These are phyloP conservation scores for Podotricha telesiphe DNA, from an alignment of 2,888 invertebrate species.

Conservation along the genomic window DNA sequence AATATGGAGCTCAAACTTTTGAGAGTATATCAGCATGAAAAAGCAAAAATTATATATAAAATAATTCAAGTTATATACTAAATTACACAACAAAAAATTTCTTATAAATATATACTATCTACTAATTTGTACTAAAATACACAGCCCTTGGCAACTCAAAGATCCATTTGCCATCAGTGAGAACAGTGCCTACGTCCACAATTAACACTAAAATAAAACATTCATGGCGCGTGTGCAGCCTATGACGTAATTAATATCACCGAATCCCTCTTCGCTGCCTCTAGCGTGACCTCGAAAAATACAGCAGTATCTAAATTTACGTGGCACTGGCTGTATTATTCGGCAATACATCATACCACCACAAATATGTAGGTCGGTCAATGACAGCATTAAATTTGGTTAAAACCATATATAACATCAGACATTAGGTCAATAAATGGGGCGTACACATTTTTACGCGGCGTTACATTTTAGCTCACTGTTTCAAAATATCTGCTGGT, in stretches of 20 bases:
- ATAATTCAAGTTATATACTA: neutral
- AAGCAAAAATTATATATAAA: no score
- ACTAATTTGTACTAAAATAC: conserved; percentile 18
- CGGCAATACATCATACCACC: conserved; percentile 65
- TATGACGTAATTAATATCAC: conserved; percentile 63
- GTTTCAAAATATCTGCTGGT: conserved; percentile 36
- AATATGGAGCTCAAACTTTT: neutral
- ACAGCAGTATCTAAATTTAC: conserved; percentile 69
- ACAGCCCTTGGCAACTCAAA: conserved; percentile 42
- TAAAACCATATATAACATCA: conserved; percentile 51
- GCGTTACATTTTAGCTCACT: conserved; percentile 40
- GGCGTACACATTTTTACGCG: conserved; percentile 44
- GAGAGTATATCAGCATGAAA: neutral
- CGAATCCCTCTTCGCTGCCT: conserved; percentile 53
- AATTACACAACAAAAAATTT: neutral
- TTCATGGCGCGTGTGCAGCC: conserved; percentile 54
- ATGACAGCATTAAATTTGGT: conserved; percentile 62
- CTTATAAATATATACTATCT: neutral
- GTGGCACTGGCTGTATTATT: conserved; percentile 64
- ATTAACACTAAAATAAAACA: conserved; percentile 53
- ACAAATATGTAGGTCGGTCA: conserved; percentile 74
- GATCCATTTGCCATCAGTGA: conserved; percentile 44
- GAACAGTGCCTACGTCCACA: conserved; percentile 48
- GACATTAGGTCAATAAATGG: conserved; percentile 52
- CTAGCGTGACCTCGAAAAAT: conserved; percentile 69